Conservation (phyloP, 1,140 invertebrate genomes). For the Polyergus mexicanus region DNA sequence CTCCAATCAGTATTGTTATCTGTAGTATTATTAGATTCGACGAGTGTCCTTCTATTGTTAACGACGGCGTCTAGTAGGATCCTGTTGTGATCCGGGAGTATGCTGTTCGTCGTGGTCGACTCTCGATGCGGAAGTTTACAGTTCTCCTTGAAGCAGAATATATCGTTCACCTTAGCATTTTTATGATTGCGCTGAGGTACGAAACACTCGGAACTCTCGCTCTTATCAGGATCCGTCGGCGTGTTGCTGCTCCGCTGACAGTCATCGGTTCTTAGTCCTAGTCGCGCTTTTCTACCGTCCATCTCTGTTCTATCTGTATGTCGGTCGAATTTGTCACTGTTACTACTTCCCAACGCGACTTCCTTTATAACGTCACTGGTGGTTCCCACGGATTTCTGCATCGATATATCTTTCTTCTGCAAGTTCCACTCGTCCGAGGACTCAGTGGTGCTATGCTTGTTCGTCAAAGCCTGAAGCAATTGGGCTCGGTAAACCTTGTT, state of each 20-base stretch:
- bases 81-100: constrained; percentile 77
- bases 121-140: constrained; percentile 70
- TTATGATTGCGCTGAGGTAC: constrained; percentile 79
- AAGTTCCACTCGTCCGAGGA: constrained; percentile 83
- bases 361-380: constrained; percentile 70
- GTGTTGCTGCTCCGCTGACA: constrained; percentile 74
- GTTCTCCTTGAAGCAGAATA: constrained; percentile 77
- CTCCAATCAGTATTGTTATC: constrained; percentile 79
- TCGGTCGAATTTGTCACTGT: constrained; percentile 82
- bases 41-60: constrained; percentile 55
- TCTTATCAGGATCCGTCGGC: constrained; percentile 78
- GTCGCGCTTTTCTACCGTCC: constrained; percentile 83
- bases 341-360: constrained; percentile 77
- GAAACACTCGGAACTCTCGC: constrained; percentile 85
- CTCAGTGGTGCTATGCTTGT: constrained; percentile 82
- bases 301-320: constrained; percentile 83
- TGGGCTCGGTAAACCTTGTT: constrained; percentile 83
- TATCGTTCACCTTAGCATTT: constrained; percentile 73
- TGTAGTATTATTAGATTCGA: constrained; percentile 72
- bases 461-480: constrained; percentile 81
- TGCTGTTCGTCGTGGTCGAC: constrained; percentile 76
- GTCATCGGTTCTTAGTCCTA: constrained; percentile 82
- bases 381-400: constrained; percentile 69
- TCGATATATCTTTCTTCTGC: constrained; percentile 62
- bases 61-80: constrained; percentile 76